phyloP scores from a whole-genome alignment of 2,888 invertebrate species.

The Unio delphinus region DNA sequence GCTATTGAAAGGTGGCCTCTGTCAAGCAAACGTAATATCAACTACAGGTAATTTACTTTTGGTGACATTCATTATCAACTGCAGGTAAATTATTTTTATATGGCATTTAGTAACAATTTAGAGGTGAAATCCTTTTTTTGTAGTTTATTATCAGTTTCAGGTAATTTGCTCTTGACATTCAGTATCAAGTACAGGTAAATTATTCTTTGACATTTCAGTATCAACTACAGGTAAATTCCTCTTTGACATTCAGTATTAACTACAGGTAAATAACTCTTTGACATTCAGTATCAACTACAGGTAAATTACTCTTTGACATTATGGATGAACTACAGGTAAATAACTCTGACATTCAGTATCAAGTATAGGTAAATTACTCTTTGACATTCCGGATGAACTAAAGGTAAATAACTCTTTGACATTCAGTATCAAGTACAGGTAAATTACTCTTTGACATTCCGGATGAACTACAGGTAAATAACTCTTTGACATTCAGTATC shows the following conservation, averaged over 20 bases:
- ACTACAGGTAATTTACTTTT: conserved; percentile 78
- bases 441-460: conserved; percentile 2
- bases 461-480: conserved; percentile 66
- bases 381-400: no score
- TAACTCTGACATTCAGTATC: conserved; percentile 78
- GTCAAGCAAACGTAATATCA: conserved; percentile 90
- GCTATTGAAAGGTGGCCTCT: conserved; percentile 93
- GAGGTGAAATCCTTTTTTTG: conserved; percentile 69
- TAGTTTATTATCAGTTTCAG: conserved; percentile 89
- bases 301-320: conserved; percentile 44
- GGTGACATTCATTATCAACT: conserved; percentile 85
- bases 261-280: conserved; percentile 77
- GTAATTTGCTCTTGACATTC: conserved; percentile 41
- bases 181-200: conserved; percentile 66
- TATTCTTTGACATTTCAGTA: background rate
- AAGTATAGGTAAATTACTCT: conserved; percentile 81
- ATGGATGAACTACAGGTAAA: conserved; percentile 66
- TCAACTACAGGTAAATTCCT: conserved; percentile 66
- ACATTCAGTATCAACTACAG: conserved; percentile 89
- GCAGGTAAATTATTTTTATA: conserved; percentile 74
- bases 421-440: conserved; percentile 90
- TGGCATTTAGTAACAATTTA: conserved; percentile 90
- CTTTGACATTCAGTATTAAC: conserved; percentile 82
- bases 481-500: background rate
- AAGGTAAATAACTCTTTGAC: conserved; percentile 68